phyloP scores from a whole-genome alignment of 2,888 invertebrate genomes.

The Apeira syringaria region DNA sequence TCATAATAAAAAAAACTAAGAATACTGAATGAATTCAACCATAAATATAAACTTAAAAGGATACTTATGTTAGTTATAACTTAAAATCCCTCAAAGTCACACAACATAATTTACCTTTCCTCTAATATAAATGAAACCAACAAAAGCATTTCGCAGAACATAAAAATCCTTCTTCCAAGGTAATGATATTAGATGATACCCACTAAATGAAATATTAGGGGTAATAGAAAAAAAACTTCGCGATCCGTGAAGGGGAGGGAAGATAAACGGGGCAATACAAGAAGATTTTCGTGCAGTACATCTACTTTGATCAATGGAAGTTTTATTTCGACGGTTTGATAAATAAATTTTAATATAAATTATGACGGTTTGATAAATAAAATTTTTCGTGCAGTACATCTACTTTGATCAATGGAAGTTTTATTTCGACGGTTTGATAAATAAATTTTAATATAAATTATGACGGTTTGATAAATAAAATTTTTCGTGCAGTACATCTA shows the following conservation, averaged over 20 bases:
- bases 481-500: not conserved
- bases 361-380: slow-evolving; percentile 9
- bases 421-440: too few species aligned
- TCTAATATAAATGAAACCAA: slow-evolving; percentile 17
- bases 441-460: too few species aligned
- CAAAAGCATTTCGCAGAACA: slow-evolving; percentile 28
- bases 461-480: slow-evolving; percentile 7
- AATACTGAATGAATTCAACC: too few species aligned
- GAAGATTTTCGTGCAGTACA: not conserved
- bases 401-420: slow-evolving; percentile 1
- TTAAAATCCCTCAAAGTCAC: slow-evolving; percentile 3
- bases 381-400: not conserved
- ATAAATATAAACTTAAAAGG: too few species aligned
- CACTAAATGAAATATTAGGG: slow-evolving; percentile 39
- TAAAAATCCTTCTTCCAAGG: slow-evolving; percentile 29
- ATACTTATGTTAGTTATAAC: not conserved
- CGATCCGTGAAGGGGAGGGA: slow-evolving; percentile 29
- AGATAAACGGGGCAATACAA: slow-evolving; percentile 14
- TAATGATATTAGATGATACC: slow-evolving; percentile 40
- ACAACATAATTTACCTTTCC: slow-evolving; percentile 7
- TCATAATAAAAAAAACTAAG: too few species aligned
- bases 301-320: not conserved
- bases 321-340: too few species aligned
- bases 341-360: too few species aligned
- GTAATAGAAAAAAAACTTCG: slow-evolving; percentile 40